Base-by-base conservation (phyloP, 2,113 vertebrate species). In the Spermophilus dauricus region DNA sequence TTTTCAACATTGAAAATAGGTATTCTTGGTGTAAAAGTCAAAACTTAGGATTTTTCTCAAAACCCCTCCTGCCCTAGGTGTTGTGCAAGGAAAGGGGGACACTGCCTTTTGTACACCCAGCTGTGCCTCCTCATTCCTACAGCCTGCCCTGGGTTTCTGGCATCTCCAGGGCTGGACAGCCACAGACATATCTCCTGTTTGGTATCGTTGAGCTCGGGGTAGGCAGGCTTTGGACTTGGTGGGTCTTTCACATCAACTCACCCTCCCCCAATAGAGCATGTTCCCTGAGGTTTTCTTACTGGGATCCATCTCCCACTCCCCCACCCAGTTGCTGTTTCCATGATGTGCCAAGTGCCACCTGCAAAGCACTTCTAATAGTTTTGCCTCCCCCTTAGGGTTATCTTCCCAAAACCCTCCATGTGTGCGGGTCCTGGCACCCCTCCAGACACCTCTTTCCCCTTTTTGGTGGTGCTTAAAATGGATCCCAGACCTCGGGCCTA, bases 81-180 rank as follows among this genome's bases (percentile, higher is more conserved):
- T 9, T 34, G 5, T 17, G 10, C 2, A 17, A 13, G 10, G 34
- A 63, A 12, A 48, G 34, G 9, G 0, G 2, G 32, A 5, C 0
- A 1, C 32, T 4, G 11, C 32, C 12, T 48, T 69, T 20, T 32
- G 72, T 8, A 5, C 58, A n/a, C n/a, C 61, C 45, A 34, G 13
- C 1, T 4, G 6, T n/a, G 51, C 67, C 17, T 11, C 26, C 39
- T 12, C 22, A 73, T 32, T 18, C 18, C 18, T 58, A 4, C 8
- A 28, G 48, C 61, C 30, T 34, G 77, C 18, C 53, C 20, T 24
- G 20, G 67, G 24, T 30, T 76, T 65, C 70, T 65, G 42, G 53
- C 9, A 18, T 17, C 69, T 10, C 16, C 2, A 10, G 42, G 37
- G 13, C 7, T 51, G 67, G 65, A 51, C n/a, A 28, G 16, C 12